These are phyloP conservation scores for Andrena praecox DNA, from an alignment of 2,888 invertebrate genomes.

Conservation along the genomic window DNA sequence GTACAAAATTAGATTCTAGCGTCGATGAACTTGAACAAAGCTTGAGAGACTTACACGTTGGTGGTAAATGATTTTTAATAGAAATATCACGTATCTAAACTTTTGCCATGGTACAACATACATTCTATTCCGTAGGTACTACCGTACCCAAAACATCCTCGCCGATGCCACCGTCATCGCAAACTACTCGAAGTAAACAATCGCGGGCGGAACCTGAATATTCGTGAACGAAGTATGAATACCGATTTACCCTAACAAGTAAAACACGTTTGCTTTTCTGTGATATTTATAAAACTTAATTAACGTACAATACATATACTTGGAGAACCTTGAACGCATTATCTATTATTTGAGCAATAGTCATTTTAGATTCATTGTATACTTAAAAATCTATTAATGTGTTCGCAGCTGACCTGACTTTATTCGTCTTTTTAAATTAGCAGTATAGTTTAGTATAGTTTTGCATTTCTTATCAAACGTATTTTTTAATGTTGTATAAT, in stretches of 20 bases:
- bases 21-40: slow-evolving; percentile 68
- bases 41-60: slow-evolving; percentile 70
- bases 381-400: neutral
- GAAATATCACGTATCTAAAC: neutral
- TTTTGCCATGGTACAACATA: neutral
- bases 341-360: neutral
- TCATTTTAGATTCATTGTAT: neutral
- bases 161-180: neutral
- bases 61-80: slow-evolving; percentile 72
- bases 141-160: neutral
- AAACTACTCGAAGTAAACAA: slow-evolving; percentile 18
- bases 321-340: neutral
- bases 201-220: slow-evolving; percentile 5
- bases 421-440: neutral
- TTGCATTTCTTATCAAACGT: neutral
- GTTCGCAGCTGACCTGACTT: neutral
- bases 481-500: slow-evolving; percentile 15
- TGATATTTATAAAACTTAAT: slow-evolving; percentile 7
- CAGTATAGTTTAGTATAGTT: neutral
- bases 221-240: slow-evolving; percentile 6
- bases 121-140: slow-evolving; percentile 26
- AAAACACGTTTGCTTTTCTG: neutral
- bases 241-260: neutral
- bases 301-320: slow-evolving; percentile 7
- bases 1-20: slow-evolving; percentile 33